Conservation (phyloP, 2,888 invertebrate genomes). For the Amphipoea oculea region DNA sequence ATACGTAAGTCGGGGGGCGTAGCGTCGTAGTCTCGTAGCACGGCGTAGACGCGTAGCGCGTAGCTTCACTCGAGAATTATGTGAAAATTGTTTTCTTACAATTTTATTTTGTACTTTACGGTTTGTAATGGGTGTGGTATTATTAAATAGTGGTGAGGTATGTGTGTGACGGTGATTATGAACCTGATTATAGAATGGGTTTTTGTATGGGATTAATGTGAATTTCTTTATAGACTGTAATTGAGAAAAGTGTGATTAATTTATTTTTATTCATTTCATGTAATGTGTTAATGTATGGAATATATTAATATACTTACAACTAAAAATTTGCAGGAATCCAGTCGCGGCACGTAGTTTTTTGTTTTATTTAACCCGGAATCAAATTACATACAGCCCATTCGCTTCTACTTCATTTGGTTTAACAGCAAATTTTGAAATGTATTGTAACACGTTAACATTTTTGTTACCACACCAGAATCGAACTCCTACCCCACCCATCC, state of each 20-base stretch:
- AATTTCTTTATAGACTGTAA: neutral
- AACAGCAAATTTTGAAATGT: too few relatives aligned
- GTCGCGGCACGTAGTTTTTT: neutral
- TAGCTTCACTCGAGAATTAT: slow-evolving; percentile 69
- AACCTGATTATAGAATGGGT: neutral
- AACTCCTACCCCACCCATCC: slow-evolving; percentile 13
- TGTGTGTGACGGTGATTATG: too few relatives aligned
- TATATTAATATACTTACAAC: neutral
- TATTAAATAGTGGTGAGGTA: neutral
- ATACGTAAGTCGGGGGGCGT: slow-evolving; percentile 72
- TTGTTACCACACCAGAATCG: slow-evolving; percentile 26
- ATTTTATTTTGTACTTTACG: neutral
- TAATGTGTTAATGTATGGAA: neutral
- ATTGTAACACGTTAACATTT: neutral
- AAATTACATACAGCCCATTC: neutral
- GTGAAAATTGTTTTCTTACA: neutral
- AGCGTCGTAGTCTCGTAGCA: slow-evolving; percentile 60
- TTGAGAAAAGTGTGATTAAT: neutral
- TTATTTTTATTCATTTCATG: neutral
- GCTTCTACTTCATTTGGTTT: neutral
- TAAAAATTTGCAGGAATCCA: neutral
- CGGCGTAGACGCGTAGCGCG: slow-evolving; percentile 59
- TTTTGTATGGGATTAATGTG: neutral
- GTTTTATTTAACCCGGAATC: neutral
- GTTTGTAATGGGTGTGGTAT: neutral